These are phyloP conservation scores for Drosophila tsacasi DNA, from an alignment of 1,140 invertebrate genomes.

Conservation along the genomic window DNA sequence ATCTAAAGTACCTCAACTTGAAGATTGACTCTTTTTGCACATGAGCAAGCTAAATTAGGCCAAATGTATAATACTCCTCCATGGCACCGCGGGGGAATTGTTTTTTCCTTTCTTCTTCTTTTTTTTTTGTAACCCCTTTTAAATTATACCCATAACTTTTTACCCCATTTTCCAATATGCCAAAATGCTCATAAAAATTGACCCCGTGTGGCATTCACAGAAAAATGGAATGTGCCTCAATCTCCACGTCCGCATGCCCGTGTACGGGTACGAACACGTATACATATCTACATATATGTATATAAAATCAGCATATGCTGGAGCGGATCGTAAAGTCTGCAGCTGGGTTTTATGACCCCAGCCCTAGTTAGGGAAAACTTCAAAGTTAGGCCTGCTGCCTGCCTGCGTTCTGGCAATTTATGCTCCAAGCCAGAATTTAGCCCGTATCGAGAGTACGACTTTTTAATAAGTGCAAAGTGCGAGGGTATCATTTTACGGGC, in stretches of 20 bases:
- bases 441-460: slow-evolving; percentile 66
- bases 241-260: slow-evolving; percentile 16
- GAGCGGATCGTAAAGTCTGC: slow-evolving; percentile 71
- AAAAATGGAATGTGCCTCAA: slow-evolving; percentile 27
- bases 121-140: slow-evolving; percentile 9
- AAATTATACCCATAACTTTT: slow-evolving; percentile 80
- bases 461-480: slow-evolving; percentile 84
- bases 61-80: slow-evolving; percentile 11
- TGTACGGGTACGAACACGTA: not conserved
- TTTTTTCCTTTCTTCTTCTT: not conserved
- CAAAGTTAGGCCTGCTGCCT: slow-evolving; percentile 66
- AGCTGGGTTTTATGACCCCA: slow-evolving; percentile 75
- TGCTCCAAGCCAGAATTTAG: slow-evolving; percentile 40
- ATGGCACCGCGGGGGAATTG: slow-evolving; percentile 11
- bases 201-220: slow-evolving; percentile 61
- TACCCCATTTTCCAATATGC: slow-evolving; percentile 79
- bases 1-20: not conserved
- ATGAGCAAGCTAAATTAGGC: slow-evolving; percentile 2
- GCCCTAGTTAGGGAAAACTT: slow-evolving; percentile 66
- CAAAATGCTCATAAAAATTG: slow-evolving; percentile 83
- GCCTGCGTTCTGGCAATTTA: slow-evolving; percentile 65
- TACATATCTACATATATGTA: slow-evolving; percentile 1
- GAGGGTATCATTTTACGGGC: slow-evolving; percentile 62
- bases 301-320: slow-evolving; percentile 80
- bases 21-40: not conserved